Evolutionary conservation across 2,797 vertebrate genomes (phyloP).

Genomic region (Anguilla obscura): DNA sequence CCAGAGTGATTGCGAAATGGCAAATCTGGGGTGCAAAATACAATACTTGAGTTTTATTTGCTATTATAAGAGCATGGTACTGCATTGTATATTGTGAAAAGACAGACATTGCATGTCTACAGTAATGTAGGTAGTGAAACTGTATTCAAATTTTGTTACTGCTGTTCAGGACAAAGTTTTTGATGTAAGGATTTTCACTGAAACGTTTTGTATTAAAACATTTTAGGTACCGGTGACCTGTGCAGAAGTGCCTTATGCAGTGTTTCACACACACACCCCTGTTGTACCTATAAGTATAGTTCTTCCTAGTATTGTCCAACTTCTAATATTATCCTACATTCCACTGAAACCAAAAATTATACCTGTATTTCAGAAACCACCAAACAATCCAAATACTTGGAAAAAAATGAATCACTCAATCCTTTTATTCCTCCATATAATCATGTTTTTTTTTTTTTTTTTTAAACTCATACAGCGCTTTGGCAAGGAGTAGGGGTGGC

Average conservation of each 20-base stretch:
- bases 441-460: neutral
- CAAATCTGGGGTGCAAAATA: neutral
- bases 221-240: neutral
- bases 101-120: constrained; percentile 1
- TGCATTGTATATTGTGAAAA: neutral
- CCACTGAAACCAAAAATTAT: neutral
- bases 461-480: neutral
- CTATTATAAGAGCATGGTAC: constrained; percentile 7
- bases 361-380: neutral
- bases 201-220: constrained; percentile 18
- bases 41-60: constrained; percentile 7
- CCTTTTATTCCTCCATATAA: neutral
- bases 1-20: neutral
- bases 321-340: neutral
- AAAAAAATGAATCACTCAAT: neutral
- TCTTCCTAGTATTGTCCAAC: neutral
- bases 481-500: neutral
- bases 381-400: neutral
- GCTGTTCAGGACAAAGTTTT: neutral
- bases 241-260: neutral
- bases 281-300: neutral
- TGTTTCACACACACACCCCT: neutral
- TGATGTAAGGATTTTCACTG: constrained; percentile 21
- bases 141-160: constrained; percentile 20
- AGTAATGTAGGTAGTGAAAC: constrained; percentile 15